A percentile compares a stretch with the other conserved stretches of the same genome.
phyloP scores from a whole-genome alignment of 2,113 vertebrate genomes.

The Hyaena hyaena region DNA sequence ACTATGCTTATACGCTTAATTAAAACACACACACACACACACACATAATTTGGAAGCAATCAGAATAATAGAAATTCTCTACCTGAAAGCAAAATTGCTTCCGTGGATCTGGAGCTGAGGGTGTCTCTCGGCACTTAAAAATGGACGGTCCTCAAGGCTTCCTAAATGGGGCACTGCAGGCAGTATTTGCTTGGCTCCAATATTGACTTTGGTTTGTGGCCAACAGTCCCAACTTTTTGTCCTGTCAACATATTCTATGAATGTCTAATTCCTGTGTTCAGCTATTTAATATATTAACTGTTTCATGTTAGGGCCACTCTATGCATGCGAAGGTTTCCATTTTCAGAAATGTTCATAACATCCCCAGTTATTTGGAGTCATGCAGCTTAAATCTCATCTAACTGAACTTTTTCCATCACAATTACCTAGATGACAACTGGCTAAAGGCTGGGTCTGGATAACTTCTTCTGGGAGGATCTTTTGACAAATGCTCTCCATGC shows the following conservation, averaged over 20 bases:
- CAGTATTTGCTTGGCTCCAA: conserved; percentile 33
- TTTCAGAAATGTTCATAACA: not conserved
- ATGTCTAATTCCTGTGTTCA: not conserved
- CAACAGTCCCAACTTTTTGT: conserved; percentile 31
- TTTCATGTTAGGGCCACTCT: conserved; percentile 23
- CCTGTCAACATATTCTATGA: conserved; percentile 56
- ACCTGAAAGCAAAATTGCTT: conserved; percentile 64
- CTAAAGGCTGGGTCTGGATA: too few relatives aligned
- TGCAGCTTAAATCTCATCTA: not conserved
- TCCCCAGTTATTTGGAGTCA: not conserved
- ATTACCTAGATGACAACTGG: not conserved
- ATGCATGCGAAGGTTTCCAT: not conserved
- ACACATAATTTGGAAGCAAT: not conserved
- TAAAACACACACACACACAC: not conserved
- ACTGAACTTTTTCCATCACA: not conserved
- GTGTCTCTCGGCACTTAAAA: conserved; percentile 17
- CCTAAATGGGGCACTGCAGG: not conserved
- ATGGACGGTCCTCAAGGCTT: not conserved
- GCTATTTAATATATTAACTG: conserved; percentile 48
- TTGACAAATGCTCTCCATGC: not conserved
- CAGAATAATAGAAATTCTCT: conserved; percentile 52
- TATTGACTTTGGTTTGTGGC: conserved; percentile 69
- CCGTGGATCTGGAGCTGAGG: not conserved
- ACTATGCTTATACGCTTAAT: not conserved
- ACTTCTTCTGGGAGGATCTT: not conserved